phyloP scores from a whole-genome alignment of 2,113 vertebrate genomes.

The Equus przewalskii region DNA sequence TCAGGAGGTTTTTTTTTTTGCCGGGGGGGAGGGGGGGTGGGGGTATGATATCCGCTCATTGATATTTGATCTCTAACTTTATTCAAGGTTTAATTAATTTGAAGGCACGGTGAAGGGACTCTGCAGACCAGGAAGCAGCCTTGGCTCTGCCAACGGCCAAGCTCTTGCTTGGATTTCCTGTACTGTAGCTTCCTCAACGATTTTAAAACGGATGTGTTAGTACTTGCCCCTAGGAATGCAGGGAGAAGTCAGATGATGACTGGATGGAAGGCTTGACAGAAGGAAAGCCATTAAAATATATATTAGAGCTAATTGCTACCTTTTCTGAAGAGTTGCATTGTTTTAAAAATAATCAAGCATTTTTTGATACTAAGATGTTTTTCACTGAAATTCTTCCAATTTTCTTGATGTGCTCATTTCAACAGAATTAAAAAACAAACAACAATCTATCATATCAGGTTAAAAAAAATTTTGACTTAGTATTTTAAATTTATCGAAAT shows the following conservation, averaged over 20 bases:
- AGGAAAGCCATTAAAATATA: background rate
- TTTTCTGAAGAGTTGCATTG: background rate
- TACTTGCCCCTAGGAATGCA: background rate
- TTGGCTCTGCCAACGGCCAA: background rate
- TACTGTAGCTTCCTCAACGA: background rate
- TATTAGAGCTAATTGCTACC: background rate
- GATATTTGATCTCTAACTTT: background rate
- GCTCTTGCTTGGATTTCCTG: background rate
- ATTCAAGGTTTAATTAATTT: background rate
- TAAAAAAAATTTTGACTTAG: background rate
- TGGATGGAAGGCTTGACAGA: background rate
- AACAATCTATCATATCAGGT: background rate
- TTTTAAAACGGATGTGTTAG: background rate
- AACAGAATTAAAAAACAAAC: background rate
- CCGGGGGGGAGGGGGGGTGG: rapidly evolving
- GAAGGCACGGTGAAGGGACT: background rate
- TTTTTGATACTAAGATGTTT: background rate
- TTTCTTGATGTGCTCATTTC: background rate
- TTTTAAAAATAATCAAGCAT: background rate
- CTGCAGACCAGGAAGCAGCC: background rate
- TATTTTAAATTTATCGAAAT: background rate
- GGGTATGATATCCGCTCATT: background rate
- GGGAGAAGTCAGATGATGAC: background rate
- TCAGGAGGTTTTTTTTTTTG: background rate
- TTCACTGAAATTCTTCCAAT: background rate